phyloP scores from a whole-genome alignment of 2,888 invertebrate genomes.

The Aspidiotus rigidus region DNA sequence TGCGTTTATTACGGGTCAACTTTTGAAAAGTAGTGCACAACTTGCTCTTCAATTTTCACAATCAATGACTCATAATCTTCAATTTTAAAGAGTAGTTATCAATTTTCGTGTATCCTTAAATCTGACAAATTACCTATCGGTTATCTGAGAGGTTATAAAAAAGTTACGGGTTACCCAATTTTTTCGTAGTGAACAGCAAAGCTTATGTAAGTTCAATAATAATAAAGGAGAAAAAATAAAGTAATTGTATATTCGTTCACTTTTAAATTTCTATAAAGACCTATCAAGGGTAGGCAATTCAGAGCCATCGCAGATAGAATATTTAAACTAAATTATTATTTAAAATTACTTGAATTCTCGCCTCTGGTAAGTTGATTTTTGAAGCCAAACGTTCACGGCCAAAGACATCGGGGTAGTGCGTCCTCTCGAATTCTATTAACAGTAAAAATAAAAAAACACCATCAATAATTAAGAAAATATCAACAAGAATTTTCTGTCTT shows the following conservation, averaged over 20 bases:
- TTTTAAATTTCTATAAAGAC: neutral
- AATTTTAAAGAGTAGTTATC: too few species aligned
- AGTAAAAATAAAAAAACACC: neutral
- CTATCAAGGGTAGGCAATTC: neutral
- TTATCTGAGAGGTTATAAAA: too few species aligned
- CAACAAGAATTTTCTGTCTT: constrained; percentile 17
- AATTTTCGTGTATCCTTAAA: too few species aligned
- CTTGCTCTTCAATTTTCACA: neutral
- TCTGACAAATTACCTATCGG: too few species aligned
- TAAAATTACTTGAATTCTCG: constrained; percentile 92
- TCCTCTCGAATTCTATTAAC: constrained; percentile 84
- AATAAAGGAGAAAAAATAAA: neutral
- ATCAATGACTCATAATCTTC: too few species aligned
- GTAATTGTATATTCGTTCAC: neutral
- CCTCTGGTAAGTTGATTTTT: constrained; percentile 97
- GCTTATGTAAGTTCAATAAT: neutral
- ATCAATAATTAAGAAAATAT: neutral
- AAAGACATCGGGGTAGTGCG: constrained; percentile 95
- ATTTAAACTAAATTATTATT: neutral
- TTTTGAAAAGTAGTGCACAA: neutral
- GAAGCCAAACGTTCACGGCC: constrained; percentile 89
- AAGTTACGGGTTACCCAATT: neutral
- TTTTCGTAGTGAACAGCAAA: neutral
- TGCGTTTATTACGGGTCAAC: too few species aligned
- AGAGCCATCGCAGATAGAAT: neutral